These are phyloP conservation scores for Lobophora halterata DNA, from an alignment of 2,888 invertebrate species.

Conservation along the genomic window DNA sequence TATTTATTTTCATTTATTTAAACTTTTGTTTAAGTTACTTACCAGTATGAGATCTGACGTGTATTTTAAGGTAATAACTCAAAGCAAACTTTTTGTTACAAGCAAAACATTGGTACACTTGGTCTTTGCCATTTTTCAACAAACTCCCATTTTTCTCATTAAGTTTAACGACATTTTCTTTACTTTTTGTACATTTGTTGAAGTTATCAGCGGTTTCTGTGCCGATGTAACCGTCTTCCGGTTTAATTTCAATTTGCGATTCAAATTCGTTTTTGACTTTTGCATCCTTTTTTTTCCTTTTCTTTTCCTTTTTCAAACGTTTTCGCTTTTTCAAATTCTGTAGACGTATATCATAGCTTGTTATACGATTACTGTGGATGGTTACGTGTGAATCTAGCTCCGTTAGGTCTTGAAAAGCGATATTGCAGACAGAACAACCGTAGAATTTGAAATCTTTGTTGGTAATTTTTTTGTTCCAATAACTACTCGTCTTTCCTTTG, in stretches of 20 bases:
- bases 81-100: conserved; percentile 67
- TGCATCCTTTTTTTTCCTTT: conserved; percentile 46
- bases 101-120: conserved; percentile 70
- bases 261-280: conserved; percentile 40
- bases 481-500: conserved; percentile 48
- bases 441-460: conserved; percentile 64
- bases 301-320: conserved; percentile 55
- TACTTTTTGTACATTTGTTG: conserved; percentile 21
- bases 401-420: conserved; percentile 48
- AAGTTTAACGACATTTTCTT: conserved; percentile 9
- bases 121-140: conserved; percentile 42
- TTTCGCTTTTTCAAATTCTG: conserved; percentile 59
- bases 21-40: conserved; percentile 16
- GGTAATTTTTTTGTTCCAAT: conserved; percentile 61
- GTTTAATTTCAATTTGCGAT: conserved; percentile 66
- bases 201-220: conserved; percentile 51
- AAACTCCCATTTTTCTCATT: conserved; percentile 22
- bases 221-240: conserved; percentile 70
- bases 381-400: conserved; percentile 64
- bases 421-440: conserved; percentile 64
- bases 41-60: conserved; percentile 74
- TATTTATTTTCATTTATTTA: too few relatives aligned
- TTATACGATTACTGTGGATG: conserved; percentile 61
- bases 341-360: conserved; percentile 63
- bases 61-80: conserved; percentile 69